Percentiles rank a stretch among this genome's conserved stretches.
phyloP scores from a whole-genome alignment of 2,797 vertebrate species.

The Acipenser oxyrinchus region DNA sequence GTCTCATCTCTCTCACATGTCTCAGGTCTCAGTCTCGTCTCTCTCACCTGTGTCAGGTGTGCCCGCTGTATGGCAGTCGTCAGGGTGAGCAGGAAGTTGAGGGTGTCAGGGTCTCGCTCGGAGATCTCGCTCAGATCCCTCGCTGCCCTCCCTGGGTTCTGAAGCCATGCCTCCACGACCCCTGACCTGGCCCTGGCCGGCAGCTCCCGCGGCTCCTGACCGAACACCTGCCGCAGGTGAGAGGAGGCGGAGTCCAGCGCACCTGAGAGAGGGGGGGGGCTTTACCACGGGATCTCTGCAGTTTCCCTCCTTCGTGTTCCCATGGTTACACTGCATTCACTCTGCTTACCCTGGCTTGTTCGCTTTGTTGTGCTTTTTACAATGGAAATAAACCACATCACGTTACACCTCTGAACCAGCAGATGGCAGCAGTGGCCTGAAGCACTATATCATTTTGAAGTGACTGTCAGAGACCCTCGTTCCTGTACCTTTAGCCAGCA shows the following conservation, averaged over 20 bases:
- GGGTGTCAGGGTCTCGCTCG: slow-evolving; percentile 51
- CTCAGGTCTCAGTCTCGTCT: too few relatives aligned
- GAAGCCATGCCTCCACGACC: slow-evolving; percentile 68
- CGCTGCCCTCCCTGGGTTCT: slow-evolving; percentile 49
- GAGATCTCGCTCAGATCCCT: slow-evolving; percentile 64
- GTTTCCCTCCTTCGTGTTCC: too few relatives aligned
- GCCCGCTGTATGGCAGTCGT: too few relatives aligned
- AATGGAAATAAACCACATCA: too few relatives aligned
- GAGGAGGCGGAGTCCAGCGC: slow-evolving; percentile 54
- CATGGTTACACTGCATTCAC: too few relatives aligned
- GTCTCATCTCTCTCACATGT: too few relatives aligned
- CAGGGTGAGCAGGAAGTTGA: slow-evolving; percentile 68
- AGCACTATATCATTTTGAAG: slow-evolving; percentile 40
- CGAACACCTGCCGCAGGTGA: slow-evolving; percentile 66
- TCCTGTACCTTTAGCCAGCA: slow-evolving; percentile 63
- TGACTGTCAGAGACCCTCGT: too few relatives aligned
- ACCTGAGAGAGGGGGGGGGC: slow-evolving; percentile 40
- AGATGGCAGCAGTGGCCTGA: slow-evolving; percentile 48
- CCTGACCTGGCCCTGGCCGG: slow-evolving; percentile 55
- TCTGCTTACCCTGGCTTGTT: slow-evolving; percentile 15
- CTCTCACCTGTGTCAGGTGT: too few relatives aligned
- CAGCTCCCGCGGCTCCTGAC: slow-evolving; percentile 23
- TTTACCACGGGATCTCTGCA: too few relatives aligned
- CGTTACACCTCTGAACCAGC: slow-evolving; percentile 24
- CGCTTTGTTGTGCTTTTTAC: slow-evolving; percentile 26